Evolutionary conservation across 1,140 invertebrate species (phyloP), one percentile per base, ranked within the genome.

Genomic region (Drosophila saltans): DNA sequence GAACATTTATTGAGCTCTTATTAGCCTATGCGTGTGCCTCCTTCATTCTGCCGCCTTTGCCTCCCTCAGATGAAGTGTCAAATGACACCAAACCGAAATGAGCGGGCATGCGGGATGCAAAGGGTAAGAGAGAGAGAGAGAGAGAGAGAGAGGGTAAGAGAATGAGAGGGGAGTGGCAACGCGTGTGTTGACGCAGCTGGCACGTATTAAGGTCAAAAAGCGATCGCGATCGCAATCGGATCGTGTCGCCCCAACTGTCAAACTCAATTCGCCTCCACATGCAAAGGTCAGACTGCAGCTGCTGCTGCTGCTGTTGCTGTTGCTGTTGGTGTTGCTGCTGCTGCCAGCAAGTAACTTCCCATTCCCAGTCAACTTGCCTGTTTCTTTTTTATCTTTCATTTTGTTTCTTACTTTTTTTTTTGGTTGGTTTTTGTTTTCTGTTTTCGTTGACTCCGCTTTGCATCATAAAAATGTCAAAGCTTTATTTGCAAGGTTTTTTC

Each of bases 381-480:
- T 45, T 63, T 33, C 11, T 57, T 52, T n/a, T 63, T 16, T 43
- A 36, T 36, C 33, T 36, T 36, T 36, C 28, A 30, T 69, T 52
- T 39, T 70, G 52, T 39, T 21, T 16, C 2, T 16, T 45, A 45
- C 1, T n/a, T 3, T 45, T 21, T 24, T 26, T 52, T 52, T 55
- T 11, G 9, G 66, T 11, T 65, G 60, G 8, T 69, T 66, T 60
- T 68, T 64, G 26, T 70, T 57, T 68, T 57, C 55, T 43, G 56
- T 66, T 40, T 69, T 66, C 39, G 67, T 75, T 80, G 67, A 58
- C 78, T 72, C 71, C 76, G 82, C 88, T 90, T 90, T 80, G 80
- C 89, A 88, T 90, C 88, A 90, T 90, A 90, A 90, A 90, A 90
- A 90, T 88, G 88, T 90, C 88, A 90, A 91, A 88, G 88, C 83